Base-by-base conservation (phyloP, 2,797 vertebrate genomes). In the Neopelma chrysocephalum region DNA sequence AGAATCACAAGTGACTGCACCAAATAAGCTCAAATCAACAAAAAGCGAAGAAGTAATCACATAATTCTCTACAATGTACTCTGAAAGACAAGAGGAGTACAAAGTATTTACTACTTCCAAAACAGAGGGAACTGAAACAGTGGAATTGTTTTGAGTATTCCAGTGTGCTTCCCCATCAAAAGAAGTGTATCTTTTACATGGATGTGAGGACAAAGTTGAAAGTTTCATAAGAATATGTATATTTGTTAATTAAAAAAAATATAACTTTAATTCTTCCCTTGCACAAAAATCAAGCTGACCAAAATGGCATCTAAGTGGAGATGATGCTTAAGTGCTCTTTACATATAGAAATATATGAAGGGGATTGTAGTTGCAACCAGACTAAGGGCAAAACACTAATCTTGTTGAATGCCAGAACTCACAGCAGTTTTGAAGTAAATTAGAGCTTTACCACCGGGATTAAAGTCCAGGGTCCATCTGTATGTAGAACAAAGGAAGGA, bases 1-100 rank as follows among this genome's bases (percentile, higher is more conserved):
- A 79, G 73, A 95, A 95, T 93, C 66, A 89, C 64, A 94, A 94
- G 27, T 82, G 58, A 95, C 86, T 92, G 47, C 45, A 70, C 15
- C 64, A 94, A 92, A 71, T 90, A 93, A 93, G 34, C 57, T 82
- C 75, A 95, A 97, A 92, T 91, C 88, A 93, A 94, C 78, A 89
- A 89, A 94, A 95, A 94, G 42, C 68, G 87, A 82, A 71, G 90
- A 94, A 94, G 60, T 65, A 90, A 93, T 90, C 81, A 92, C 50
- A 47, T 80, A 92, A 87, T 95, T 95, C 57, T 38, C 29, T 64
- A 51, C 15, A 50, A 57, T 43, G 38, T 20, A 69, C 38, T 86
- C 92, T 82, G 64, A 95, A 90, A 82, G 53, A 77, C 20, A 75
- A 94, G 71, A 87, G 29, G 18, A 90, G 11, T 27, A 87, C 32